Percentiles rank a stretch among this genome's conserved stretches.
phyloP scores from a whole-genome alignment of 2,797 vertebrate species.

The Protonibea diacanthus region DNA sequence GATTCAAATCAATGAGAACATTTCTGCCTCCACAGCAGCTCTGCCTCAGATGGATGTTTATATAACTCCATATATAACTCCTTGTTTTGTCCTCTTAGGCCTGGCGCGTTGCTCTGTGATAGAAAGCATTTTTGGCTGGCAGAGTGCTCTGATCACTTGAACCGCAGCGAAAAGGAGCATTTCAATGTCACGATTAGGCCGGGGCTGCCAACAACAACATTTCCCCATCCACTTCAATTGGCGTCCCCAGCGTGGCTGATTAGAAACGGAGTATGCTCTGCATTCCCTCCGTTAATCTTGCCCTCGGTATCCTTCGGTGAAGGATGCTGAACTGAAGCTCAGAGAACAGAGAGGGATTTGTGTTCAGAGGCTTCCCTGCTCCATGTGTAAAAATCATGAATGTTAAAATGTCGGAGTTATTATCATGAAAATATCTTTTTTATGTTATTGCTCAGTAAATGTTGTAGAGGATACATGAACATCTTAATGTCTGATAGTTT shows the following conservation, averaged over 20 bases:
- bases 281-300: conserved; percentile 34
- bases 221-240: conserved; percentile 26
- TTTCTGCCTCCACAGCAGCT: conserved; percentile 39
- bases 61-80: conserved; percentile 12
- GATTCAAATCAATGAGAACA: conserved; percentile 25
- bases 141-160: conserved; percentile 30
- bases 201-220: conserved; percentile 44
- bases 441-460: background rate
- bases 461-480: background rate
- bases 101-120: background rate
- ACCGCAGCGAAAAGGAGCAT: conserved; percentile 41
- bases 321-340: background rate
- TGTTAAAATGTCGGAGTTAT: conserved; percentile 8
- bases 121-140: conserved; percentile 6
- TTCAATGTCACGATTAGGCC: conserved; percentile 49
- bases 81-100: conserved; percentile 8
- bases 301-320: conserved; percentile 22
- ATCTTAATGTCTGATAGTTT: background rate
- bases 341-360: conserved; percentile 3
- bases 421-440: background rate
- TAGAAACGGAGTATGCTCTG: conserved; percentile 35
- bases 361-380: background rate
- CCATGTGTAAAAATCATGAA: conserved; percentile 4
- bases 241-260: conserved; percentile 39
- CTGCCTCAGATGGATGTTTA: conserved; percentile 31